These are phyloP conservation scores for Oreochromis spilurus DNA, from an alignment of 2,113 vertebrate genomes.

Conservation along the genomic window DNA sequence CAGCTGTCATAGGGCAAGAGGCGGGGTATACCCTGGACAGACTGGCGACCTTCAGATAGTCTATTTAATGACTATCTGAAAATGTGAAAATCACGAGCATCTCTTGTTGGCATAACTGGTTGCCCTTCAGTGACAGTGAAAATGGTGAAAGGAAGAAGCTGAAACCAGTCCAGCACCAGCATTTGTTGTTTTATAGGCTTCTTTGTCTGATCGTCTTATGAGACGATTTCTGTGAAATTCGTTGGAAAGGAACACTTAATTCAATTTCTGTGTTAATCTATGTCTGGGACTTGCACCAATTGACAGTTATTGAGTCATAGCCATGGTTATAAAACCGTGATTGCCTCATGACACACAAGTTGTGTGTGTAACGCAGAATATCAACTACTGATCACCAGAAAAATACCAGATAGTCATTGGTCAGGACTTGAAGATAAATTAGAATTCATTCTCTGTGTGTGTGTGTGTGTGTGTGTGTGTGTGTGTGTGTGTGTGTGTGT, in stretches of 20 bases:
- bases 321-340: not conserved
- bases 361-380: not conserved
- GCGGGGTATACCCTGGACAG: too few relatives aligned
- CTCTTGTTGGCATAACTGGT: not conserved
- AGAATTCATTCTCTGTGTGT: not conserved
- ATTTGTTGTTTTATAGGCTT: not conserved
- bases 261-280: conserved; percentile 6
- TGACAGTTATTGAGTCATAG: conserved; percentile 18
- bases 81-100: not conserved
- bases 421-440: not conserved
- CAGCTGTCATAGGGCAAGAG: too few relatives aligned
- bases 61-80: not conserved
- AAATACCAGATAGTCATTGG: not conserved
- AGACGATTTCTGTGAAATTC: conserved; percentile 7
- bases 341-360: not conserved
- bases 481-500: not conserved
- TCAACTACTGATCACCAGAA: not conserved
- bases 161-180: not conserved
- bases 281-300: conserved; percentile 8
- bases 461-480: not conserved
- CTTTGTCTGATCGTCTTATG: not conserved
- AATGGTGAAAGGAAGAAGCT: not conserved
- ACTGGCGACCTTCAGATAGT: not conserved
- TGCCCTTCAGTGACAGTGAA: not conserved
- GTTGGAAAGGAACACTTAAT: conserved; percentile 4